A percentile compares a stretch with the other conserved stretches of the same genome.
These are phyloP conservation scores for Anneissia japonica DNA, from an alignment of 35 echinoderm and acorn worm species.

Conservation along the genomic window DNA sequence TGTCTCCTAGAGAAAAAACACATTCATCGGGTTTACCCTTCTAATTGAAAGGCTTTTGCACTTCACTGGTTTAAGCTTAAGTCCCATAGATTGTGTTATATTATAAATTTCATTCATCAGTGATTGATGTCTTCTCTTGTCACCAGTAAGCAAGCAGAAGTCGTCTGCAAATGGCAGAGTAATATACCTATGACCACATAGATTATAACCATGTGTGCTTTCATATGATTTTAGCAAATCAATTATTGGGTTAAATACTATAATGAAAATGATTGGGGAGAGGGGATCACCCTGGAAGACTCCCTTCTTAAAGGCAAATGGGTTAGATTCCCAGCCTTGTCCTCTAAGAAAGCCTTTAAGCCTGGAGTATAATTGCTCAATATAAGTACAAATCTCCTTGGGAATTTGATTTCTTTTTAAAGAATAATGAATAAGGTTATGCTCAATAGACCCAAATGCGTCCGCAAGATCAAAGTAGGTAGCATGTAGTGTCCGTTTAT, in stretches of 20 bases:
- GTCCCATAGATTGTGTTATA: too few relatives aligned
- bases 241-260: conserved; percentile 33
- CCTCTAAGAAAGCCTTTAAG: conserved; percentile 4
- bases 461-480: conserved; percentile 32
- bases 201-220: conserved; percentile 14
- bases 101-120: too few relatives aligned
- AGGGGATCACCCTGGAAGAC: conserved; percentile 57
- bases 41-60: too few relatives aligned
- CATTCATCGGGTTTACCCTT: too few relatives aligned
- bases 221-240: conserved; percentile 24
- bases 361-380: conserved; percentile 24
- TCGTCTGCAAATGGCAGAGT: conserved; percentile 47
- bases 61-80: too few relatives aligned
- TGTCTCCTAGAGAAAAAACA: too few relatives aligned
- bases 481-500: conserved; percentile 23
- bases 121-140: conserved; percentile 40
- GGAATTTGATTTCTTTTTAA: conserved; percentile 15
- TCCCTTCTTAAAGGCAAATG: conserved; percentile 31
- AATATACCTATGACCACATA: conserved; percentile 33
- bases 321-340: conserved; percentile 20
- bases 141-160: conserved; percentile 24
- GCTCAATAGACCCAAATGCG: conserved; percentile 34
- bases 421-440: conserved; percentile 24
- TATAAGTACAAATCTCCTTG: conserved; percentile 1
- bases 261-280: conserved; percentile 42